Evolutionary conservation across 2,797 vertebrate genomes (phyloP).

Genomic region (Alexandromys oeconomus): DNA sequence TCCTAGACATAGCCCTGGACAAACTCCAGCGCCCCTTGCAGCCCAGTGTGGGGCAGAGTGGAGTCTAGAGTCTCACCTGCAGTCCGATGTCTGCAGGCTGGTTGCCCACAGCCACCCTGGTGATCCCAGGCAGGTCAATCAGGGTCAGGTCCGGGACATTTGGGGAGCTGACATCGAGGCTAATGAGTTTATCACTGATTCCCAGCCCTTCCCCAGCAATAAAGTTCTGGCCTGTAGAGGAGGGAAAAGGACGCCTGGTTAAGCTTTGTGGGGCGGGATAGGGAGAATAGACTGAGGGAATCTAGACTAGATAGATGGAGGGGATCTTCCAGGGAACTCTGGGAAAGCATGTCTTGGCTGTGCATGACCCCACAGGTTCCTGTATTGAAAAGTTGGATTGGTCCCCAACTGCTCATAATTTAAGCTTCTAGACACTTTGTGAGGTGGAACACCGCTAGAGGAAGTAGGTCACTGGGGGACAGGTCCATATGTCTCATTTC

Average conservation of each 20-base stretch:
- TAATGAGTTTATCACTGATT: conserved; percentile 90
- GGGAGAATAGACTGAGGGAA: neutral
- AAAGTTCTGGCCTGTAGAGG: neutral
- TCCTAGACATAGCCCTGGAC: neutral
- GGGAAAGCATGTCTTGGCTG: neutral
- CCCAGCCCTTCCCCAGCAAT: neutral
- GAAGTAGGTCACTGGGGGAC: no score
- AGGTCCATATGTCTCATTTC: neutral
- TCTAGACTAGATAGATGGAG: no score
- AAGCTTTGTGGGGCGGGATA: neutral
- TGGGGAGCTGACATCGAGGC: conserved; percentile 91
- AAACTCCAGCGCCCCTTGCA: neutral
- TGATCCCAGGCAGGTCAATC: conserved; percentile 95
- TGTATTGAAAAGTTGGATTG: neutral
- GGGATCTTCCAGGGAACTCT: neutral
- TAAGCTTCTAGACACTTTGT: neutral
- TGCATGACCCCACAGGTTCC: neutral
- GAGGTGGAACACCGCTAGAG: no score
- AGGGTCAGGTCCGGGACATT: conserved; percentile 94
- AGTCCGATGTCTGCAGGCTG: conserved; percentile 92
- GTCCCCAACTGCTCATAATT: neutral
- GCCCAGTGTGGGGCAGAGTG: conserved; percentile 73
- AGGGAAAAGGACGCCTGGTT: neutral
- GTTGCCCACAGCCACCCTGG: conserved; percentile 91
- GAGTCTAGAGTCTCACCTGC: conserved; percentile 40